Conservation (phyloP, 2,888 invertebrate genomes). For the Nowickia ferox region DNA sequence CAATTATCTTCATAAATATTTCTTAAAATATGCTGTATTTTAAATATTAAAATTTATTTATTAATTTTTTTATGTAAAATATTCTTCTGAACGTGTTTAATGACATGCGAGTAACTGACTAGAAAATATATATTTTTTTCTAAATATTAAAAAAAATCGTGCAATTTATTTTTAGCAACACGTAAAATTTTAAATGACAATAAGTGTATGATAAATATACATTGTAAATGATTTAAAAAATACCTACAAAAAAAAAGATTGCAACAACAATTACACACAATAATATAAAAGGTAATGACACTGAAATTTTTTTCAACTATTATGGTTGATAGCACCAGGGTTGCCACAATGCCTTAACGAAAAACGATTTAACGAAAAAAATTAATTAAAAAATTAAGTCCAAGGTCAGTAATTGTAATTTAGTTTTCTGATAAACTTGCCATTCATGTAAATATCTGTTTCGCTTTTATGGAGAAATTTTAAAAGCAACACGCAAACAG, state of each 20-base stretch:
- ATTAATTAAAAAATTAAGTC: constrained; percentile 4
- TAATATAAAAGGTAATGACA: constrained; percentile 43
- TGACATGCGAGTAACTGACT: background rate
- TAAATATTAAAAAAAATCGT: constrained; percentile 17
- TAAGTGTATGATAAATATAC: constrained; percentile 35
- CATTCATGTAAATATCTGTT: background rate
- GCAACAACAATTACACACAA: background rate
- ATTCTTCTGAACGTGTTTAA: background rate
- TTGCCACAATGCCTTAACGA: background rate
- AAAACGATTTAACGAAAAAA: background rate
- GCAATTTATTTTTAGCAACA: constrained; percentile 50
- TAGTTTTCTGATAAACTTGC: background rate
- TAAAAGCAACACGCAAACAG: background rate
- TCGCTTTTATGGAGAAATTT: constrained; percentile 7
- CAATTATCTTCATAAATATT: too few species aligned
- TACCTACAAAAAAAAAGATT: background rate
- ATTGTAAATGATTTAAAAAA: constrained; percentile 3
- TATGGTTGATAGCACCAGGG: constrained; percentile 39
- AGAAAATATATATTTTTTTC: background rate
- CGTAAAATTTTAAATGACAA: constrained; percentile 51
- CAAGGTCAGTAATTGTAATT: background rate
- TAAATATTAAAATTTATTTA: background rate
- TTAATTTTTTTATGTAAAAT: background rate
- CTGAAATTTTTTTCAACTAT: constrained; percentile 26
- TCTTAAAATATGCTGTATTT: too few species aligned